These are phyloP conservation scores for Nannospalax galili DNA, from an alignment of 2,113 vertebrate genomes.

Conservation along the genomic window DNA sequence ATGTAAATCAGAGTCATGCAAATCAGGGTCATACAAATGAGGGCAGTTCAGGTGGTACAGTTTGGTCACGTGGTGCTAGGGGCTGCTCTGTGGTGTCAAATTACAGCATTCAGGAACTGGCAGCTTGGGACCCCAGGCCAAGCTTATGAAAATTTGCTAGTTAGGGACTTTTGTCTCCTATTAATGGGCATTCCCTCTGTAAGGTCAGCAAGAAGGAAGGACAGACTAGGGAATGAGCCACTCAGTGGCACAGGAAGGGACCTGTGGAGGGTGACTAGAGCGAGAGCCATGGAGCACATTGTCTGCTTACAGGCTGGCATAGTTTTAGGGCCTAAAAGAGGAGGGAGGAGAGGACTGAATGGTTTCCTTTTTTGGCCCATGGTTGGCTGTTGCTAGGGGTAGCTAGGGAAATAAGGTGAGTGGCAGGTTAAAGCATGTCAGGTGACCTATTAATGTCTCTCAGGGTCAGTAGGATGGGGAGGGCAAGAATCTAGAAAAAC, in stretches of 20 bases:
- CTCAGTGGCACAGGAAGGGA: neutral
- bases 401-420: neutral
- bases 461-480: neutral
- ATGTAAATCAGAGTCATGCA: too few relatives aligned
- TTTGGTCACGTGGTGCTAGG: neutral
- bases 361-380: neutral
- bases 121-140: neutral
- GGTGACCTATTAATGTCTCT: neutral
- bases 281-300: neutral
- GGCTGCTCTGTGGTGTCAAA: too few relatives aligned
- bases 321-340: neutral
- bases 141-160: neutral
- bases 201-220: neutral
- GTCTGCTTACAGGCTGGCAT: neutral
- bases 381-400: neutral
- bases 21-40: neutral
- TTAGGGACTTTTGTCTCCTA: neutral
- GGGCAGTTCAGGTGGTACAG: neutral
- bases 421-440: neutral
- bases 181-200: neutral
- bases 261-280: neutral
- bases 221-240: neutral
- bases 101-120: neutral
- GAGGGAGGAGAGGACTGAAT: neutral
- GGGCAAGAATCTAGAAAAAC: neutral